Evolutionary conservation across 1,140 invertebrate genomes (phyloP), one percentile per base, ranked within the genome.

Genomic region (Sminthurinus signatus): DNA sequence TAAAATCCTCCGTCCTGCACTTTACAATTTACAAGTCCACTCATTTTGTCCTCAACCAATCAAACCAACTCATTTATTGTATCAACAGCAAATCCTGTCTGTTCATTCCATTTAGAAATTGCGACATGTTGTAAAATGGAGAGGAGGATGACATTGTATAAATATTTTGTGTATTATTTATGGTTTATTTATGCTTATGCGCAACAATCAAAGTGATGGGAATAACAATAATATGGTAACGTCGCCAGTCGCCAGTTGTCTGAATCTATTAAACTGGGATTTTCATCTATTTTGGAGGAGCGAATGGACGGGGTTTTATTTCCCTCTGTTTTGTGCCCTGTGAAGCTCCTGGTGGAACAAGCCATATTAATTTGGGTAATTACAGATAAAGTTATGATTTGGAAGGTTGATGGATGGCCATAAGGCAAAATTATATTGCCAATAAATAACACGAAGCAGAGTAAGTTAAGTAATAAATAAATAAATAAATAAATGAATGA

Each of bases 381-480:
- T 52, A 52, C 50, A 48, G 4, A 48, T 42, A n/a, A n/a, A 21
- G 5, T 10, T 25, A 48, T n/a, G 44, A 27, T 12, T 52, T 8
- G 25, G 23, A 52, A 10, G 50, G 14, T 28, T 27, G 8, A 19
- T 5, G 27, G 50, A 19, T 28, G 8, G 23, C 50, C 50, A 52
- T 52, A 52, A 28, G 50, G 25, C 14, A 52, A 52, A 52, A 52
- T 52, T 52, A 52, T 52, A 52, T 52, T 52, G 50, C 50, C 50
- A 52, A 52, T 52, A 52, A 52, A 52, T 52, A 52, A 52, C 23
- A 15, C 50, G 50, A 17, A 14, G 50, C 10, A 12, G 10, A 42
- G 10, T 12, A n/a, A n/a, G 10, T 12, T 42, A 42, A 12, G 39
- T 42, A n/a, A 10, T 10, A 10, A 42, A n/a, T 42, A 12, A n/a